These are phyloP conservation scores for Dendrocincla fuliginosa DNA, from an alignment of 2,797 vertebrate species.

Conservation along the genomic window DNA sequence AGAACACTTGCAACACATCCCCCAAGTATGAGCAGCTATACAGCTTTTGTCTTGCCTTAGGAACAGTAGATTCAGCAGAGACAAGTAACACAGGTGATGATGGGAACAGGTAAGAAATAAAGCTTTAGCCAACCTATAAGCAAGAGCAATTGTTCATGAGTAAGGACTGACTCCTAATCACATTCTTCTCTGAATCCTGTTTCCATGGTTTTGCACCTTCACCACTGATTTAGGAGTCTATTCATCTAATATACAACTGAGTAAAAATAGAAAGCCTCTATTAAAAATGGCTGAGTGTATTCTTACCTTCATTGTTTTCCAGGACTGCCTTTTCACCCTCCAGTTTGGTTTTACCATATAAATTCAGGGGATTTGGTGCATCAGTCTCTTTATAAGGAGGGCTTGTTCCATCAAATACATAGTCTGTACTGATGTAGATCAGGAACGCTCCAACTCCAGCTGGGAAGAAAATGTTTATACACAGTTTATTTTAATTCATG, in stretches of 20 bases:
- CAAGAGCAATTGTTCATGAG: background rate
- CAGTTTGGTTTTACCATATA: slow-evolving; percentile 93
- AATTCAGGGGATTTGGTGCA: slow-evolving; percentile 87
- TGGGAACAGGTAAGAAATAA: background rate
- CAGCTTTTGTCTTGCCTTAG: background rate
- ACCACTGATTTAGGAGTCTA: background rate
- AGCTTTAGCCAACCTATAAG: background rate
- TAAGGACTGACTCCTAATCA: background rate
- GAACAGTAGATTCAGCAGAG: background rate
- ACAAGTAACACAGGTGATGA: background rate
- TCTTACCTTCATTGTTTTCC: slow-evolving; percentile 87
- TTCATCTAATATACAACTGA: background rate
- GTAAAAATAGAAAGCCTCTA: background rate
- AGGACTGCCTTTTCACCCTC: slow-evolving; percentile 90
- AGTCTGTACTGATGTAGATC: slow-evolving; percentile 95
- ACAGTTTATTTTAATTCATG: background rate
- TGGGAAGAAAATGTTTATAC: slow-evolving; percentile 28
- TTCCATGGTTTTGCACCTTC: background rate
- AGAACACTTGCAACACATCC: background rate
- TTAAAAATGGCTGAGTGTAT: background rate
- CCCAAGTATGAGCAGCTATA: background rate
- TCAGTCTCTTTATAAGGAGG: slow-evolving; percentile 94
- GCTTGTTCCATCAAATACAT: slow-evolving; percentile 93
- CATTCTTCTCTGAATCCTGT: background rate
- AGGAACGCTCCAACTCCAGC: slow-evolving; percentile 84